Conservation (phyloP, 1,140 invertebrate genomes). For the Neodiprion pinetum region DNA sequence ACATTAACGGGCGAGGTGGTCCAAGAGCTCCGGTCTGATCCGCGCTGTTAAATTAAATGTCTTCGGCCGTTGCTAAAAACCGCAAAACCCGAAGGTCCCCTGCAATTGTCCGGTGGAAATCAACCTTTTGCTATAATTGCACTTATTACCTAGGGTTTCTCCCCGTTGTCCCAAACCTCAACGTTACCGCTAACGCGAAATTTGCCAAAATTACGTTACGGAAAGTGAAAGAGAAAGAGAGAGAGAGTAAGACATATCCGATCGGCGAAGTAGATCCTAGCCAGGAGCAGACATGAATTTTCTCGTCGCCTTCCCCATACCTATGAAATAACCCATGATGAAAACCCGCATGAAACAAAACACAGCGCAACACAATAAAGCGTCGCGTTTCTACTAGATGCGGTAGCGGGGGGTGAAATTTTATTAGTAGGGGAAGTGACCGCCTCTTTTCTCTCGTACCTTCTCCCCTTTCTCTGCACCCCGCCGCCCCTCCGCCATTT, state of each 20-base stretch:
- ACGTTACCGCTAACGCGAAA: not conserved
- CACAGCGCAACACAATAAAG: not conserved
- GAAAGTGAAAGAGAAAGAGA: not conserved
- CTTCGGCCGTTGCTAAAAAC: slow-evolving; percentile 23
- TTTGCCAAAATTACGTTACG: not conserved
- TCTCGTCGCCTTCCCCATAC: not conserved
- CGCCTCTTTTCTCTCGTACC: not conserved
- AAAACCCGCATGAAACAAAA: too few relatives aligned
- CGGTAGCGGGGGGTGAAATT: not conserved
- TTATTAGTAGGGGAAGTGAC: not conserved
- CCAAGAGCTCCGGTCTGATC: not conserved
- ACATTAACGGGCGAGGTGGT: slow-evolving; percentile 27
- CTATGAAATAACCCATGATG: too few relatives aligned
- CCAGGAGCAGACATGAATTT: not conserved
- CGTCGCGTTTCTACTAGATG: not conserved
- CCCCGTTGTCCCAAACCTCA: not conserved
- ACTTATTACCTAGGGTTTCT: not conserved
- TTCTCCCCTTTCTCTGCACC: not conserved
- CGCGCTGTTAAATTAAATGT: slow-evolving; percentile 35
- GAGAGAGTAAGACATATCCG: not conserved
- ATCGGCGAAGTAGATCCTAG: too few relatives aligned
- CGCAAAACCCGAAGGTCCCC: slow-evolving; percentile 8
- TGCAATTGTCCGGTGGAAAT: not conserved
- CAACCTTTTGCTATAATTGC: not conserved
- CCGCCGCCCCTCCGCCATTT: not conserved